Base-by-base conservation (phyloP, 2,113 vertebrate genomes). In the Rhinogobius similis region DNA sequence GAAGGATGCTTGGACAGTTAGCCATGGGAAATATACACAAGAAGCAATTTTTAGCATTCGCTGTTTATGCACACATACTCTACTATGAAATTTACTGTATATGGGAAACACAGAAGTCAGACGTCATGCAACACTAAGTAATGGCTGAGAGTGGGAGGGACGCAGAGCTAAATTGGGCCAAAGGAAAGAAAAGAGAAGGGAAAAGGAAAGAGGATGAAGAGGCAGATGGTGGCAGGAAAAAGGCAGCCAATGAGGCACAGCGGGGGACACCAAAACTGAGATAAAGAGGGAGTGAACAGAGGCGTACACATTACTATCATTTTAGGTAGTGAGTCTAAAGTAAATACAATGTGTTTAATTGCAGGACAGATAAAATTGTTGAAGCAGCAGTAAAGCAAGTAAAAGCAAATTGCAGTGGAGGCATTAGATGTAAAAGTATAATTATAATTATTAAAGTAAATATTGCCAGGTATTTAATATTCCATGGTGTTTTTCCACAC, bases 181-280 rank as follows among this genome's bases (percentile, higher is more conserved):
- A 62, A 70, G 74, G 62, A 41, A 24, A 68, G 75, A 52, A 50
- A 66, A 63, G 65, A 44, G 5, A 55, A 55, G 23, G 70, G 74
- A 62, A 41, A 24, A 64, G 75, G 43, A 56, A 68, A 62, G 65
- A 48, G 75, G 65, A 79, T 65, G 75, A 76, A 74, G 76, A 88
- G 78, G 83, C 86, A 91, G 86, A 91, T 90, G 88, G 90, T 70
- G 58, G 81, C 46, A 14, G 77, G 84, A 78, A 81, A 81, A 70
- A 83, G 75, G 71, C 76, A 86, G 81, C 66, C 70, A 82, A 72
- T 8, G 44, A 83, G 78, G 65, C 79, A 52, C 86, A 81, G 85
- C 73, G 0, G 83, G 85, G 76, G 76, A 78, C 20, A 62, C 56
- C 67, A 75, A 75, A 86, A 77, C 77, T 62, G 73, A 73, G 77